Evolutionary conservation across 2,888 invertebrate species (phyloP).

Genomic region (Brenthis ino): DNA sequence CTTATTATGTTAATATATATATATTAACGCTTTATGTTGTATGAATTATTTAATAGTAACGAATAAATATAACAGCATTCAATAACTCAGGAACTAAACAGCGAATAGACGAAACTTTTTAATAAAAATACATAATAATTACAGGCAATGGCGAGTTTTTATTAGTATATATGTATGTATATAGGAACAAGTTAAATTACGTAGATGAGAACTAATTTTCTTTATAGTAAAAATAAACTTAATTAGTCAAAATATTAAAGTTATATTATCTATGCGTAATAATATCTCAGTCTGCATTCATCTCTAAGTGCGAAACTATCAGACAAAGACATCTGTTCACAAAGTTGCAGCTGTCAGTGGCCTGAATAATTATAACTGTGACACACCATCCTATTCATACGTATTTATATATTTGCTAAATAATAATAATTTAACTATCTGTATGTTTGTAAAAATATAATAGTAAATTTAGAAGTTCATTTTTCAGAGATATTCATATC

Average conservation of each 20-base stretch:
- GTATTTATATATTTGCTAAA: slow-evolving; percentile 8
- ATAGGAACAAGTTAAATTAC: too few relatives aligned
- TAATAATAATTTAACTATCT: slow-evolving; percentile 9
- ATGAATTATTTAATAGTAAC: too few relatives aligned
- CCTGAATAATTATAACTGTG: slow-evolving; percentile 34
- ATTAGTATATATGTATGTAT: too few relatives aligned
- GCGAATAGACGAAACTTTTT: too few relatives aligned
- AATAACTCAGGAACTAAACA: too few relatives aligned
- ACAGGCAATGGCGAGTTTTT: too few relatives aligned
- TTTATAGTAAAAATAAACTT: background rate
- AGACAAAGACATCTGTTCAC: slow-evolving; percentile 22
- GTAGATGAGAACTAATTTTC: too few relatives aligned
- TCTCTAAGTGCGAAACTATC: slow-evolving; percentile 20
- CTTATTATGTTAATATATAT: background rate
- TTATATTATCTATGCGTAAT: too few relatives aligned
- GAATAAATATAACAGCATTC: too few relatives aligned
- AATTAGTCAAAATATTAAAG: background rate
- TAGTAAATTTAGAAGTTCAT: background rate
- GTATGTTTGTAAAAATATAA: background rate
- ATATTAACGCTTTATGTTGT: too few relatives aligned
- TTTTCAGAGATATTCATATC: slow-evolving; percentile 2
- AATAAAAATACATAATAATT: too few relatives aligned
- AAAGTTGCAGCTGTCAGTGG: slow-evolving; percentile 32
- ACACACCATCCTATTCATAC: slow-evolving; percentile 5
- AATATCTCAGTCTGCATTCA: background rate